Base-by-base conservation (phyloP, 2,888 invertebrate species). In the Eilema caniola region DNA sequence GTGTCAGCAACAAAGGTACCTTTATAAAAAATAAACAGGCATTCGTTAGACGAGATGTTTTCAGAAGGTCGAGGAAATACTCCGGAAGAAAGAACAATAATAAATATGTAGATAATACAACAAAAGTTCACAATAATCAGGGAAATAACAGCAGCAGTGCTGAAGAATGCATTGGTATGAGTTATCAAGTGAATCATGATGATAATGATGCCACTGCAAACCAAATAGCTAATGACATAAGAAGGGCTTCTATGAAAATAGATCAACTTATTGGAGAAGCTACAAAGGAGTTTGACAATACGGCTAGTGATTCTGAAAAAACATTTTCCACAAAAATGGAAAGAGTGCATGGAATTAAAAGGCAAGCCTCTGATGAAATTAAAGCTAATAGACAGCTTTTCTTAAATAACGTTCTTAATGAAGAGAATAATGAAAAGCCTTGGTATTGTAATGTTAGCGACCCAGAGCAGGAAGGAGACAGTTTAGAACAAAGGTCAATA, bases 11-110 rank as follows among this genome's bases (percentile, higher is more conserved):
- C 82, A 95, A 95, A 75, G 94, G 96, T 65, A 96, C 96, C 33
- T 96, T 96, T 75, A 96, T 96, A 64, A 96, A 96, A 88, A 95
- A 95, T 72, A 96, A 96, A 83, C 95, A 96, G 83, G 96, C 93
- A 4, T 95, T 95, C 76, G 92, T 94, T 0, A 87, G 95, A 75
- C 88, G 95, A 83, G 95, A 95, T 70, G 95, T 95, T 4, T 95
- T 95, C 72, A 91, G 95, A 77, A 89, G 95, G 74, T 95, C 95
- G 14, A 91, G 95, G 76, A 95, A 95, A 79, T 95, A 95, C 84
- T 95, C 95, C 0, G 94, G 95, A 65, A 91, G 95, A 73, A 95
- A 94, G 78, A 94, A 91, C 74, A 93, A 88, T 68, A 90, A 87
- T 71, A 93, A 93, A 75, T 90, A 90, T 76, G 80, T 79, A 37